Evolutionary conservation across 37 sponge, comb jelly and placozoan species (phyloP), one percentile per base, ranked within the genome.

Genomic region (Trichoplax adhaerens): DNA sequence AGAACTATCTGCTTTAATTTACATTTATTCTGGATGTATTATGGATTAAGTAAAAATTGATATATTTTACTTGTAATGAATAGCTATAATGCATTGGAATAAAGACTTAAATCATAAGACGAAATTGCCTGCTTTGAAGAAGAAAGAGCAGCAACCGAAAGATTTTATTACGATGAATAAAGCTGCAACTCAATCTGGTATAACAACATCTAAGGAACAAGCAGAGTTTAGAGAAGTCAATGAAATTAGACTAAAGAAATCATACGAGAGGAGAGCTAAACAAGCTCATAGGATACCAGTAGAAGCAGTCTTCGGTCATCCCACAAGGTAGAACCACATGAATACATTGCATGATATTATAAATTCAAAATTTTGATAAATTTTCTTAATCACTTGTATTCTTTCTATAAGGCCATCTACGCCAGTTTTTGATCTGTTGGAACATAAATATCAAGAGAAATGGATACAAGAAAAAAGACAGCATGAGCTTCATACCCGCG

Each of bases 171-270:
- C 86, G 4, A 68, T 92, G 56, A 92, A 92, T 71, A 81, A 80
- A 56, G 74, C 70, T 4, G 74, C 93, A 48, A 78, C 82, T 49
- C 70, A 85, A 57, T 71, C 73, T 3, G 93, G 93, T 2, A 78
- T 92, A 46, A 92, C 93, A 12, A 88, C 93, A n/a, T 85, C 93
- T 1, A 74, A 73, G n/a, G 89, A 88, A 46, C 93, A 92, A 71
- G 48, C 72, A 8, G 83, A 88, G 61, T 92, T 84, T 66, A 72
- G 93, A 56, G 81, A 79, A n/a, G 81, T 80, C 48, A 83, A 92
- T 54, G 89, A 92, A 64, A 82, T 92, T 56, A 64, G 86, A 4
- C 63, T 74, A 56, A 78, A 65, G 29, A 29, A 29, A 29, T 29
- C 29, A 29, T 29, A 29, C 29, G 29, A 29, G 29, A 8, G 12